Evolutionary conservation across 2,888 invertebrate genomes (phyloP).

Genomic region (Darwinula stevensoni): DNA sequence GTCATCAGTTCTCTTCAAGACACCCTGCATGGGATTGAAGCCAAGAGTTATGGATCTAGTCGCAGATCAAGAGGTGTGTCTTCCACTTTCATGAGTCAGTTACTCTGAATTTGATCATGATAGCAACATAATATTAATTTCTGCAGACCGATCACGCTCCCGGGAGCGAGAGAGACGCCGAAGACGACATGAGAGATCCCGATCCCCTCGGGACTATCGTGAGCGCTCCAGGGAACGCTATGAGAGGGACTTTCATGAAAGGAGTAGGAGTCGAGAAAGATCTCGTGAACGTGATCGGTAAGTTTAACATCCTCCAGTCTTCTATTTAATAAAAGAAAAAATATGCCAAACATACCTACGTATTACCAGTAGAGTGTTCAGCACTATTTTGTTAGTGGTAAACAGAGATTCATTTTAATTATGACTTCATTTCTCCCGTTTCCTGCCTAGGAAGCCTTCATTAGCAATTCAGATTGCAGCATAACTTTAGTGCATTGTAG

Average conservation of each 20-base stretch:
- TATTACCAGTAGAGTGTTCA: too few relatives aligned
- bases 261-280: conserved; percentile 28
- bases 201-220: conserved; percentile 14
- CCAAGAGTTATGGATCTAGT: conserved; percentile 67
- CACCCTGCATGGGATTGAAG: conserved; percentile 85
- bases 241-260: conserved; percentile 32
- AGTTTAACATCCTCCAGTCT: conserved; percentile 13
- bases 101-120: neutral
- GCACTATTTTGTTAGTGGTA: too few relatives aligned
- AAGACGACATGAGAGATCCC: conserved; percentile 14
- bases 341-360: too few relatives aligned
- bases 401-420: neutral
- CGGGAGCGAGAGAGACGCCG: conserved; percentile 15
- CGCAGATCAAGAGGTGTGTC: conserved; percentile 27
- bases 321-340: neutral
- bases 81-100: too few relatives aligned
- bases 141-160: conserved; percentile 21
- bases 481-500: too few relatives aligned
- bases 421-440: too few relatives aligned
- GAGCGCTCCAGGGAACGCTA: neutral
- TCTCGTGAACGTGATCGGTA: conserved; percentile 20
- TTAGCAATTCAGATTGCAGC: too few relatives aligned
- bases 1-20: conserved; percentile 86
- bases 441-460: too few relatives aligned
- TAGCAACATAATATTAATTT: neutral